phyloP scores from a whole-genome alignment of 64 coral and sea anemone species.

The Acropora yongei region DNA sequence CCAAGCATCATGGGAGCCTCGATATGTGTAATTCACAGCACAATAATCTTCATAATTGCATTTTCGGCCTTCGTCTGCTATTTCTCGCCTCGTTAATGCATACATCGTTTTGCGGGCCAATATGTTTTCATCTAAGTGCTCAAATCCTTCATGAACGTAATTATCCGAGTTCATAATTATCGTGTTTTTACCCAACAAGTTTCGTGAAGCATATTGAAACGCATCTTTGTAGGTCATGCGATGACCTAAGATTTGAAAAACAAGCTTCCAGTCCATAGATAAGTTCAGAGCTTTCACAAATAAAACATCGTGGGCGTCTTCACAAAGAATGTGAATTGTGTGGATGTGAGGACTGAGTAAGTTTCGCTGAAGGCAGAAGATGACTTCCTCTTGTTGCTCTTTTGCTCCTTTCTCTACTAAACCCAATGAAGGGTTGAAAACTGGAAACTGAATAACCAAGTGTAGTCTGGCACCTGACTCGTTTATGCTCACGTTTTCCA shows the following conservation, averaged over 20 bases:
- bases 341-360: slow-evolving; percentile 72
- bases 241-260: slow-evolving; percentile 21
- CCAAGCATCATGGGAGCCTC: slow-evolving; percentile 97
- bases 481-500: no score
- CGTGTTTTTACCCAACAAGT: slow-evolving; percentile 67
- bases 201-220: slow-evolving; percentile 65
- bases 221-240: slow-evolving; percentile 85
- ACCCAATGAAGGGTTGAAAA: no score
- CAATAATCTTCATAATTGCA: slow-evolving; percentile 78
- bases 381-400: no score
- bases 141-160: slow-evolving; percentile 90
- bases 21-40: slow-evolving; percentile 70
- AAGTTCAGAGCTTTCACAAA: slow-evolving; percentile 61
- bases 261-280: slow-evolving; percentile 39
- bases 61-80: not conserved
- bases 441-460: no score
- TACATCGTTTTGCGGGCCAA: slow-evolving; percentile 66
- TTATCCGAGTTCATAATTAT: slow-evolving; percentile 91
- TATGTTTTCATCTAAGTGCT: slow-evolving; percentile 53
- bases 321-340: slow-evolving; percentile 77
- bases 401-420: no score
- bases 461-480: no score
- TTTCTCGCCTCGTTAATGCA: slow-evolving; percentile 89
- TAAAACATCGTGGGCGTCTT: slow-evolving; percentile 38
- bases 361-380: no score